Evolutionary conservation across 92 coral and sea anemone genomes (phyloP).

Genomic region (Diadumene lineata): DNA sequence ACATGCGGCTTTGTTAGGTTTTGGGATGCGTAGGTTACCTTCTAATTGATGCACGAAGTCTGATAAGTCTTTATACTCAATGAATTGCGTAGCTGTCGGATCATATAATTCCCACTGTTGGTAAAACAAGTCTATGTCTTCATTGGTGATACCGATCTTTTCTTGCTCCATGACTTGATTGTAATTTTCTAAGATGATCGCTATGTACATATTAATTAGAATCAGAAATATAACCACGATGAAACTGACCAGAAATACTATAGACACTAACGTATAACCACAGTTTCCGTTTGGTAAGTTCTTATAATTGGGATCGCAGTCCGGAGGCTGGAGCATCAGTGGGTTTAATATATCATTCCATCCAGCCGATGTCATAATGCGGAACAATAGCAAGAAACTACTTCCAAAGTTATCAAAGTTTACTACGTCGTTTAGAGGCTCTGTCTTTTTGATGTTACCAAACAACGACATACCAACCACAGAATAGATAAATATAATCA

Average conservation of each 20-base stretch:
- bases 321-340: constrained; percentile 84
- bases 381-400: constrained; percentile 81
- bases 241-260: constrained; percentile 65
- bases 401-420: constrained; percentile 91
- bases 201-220: constrained; percentile 97
- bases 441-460: constrained; percentile 86
- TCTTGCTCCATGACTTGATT: constrained; percentile 90
- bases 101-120: constrained; percentile 84
- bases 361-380: constrained; percentile 95
- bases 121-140: constrained; percentile 90
- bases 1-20: constrained; percentile 90
- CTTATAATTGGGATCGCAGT: constrained; percentile 81
- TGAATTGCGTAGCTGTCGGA: constrained; percentile 84
- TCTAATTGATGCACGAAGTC: constrained; percentile 84
- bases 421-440: constrained; percentile 85
- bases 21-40: constrained; percentile 75
- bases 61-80: constrained; percentile 73
- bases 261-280: constrained; percentile 62
- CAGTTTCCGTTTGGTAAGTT: constrained; percentile 81
- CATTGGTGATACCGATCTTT: constrained; percentile 93
- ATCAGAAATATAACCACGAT: constrained; percentile 78
- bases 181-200: constrained; percentile 89
- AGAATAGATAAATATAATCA: constrained; percentile 86
- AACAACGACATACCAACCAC: constrained; percentile 94
- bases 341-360: constrained; percentile 94